Evolutionary conservation across 2,113 vertebrate genomes (phyloP).

Genomic region (Tympanuchus pallidicinctus): DNA sequence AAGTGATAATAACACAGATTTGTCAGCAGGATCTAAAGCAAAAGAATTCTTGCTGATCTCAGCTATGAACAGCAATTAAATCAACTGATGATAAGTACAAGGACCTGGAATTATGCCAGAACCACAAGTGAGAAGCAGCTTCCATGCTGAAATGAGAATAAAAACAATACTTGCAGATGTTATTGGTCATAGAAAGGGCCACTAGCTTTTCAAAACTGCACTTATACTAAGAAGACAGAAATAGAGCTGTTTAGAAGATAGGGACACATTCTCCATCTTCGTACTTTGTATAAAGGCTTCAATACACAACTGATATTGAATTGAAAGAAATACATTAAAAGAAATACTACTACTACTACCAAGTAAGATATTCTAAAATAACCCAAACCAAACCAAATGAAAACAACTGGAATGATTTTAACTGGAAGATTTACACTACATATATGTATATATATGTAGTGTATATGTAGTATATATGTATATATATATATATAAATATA

Average conservation of each 20-base stretch:
- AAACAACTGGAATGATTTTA: too few relatives aligned
- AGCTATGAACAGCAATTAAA: neutral
- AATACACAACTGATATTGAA: neutral
- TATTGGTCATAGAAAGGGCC: neutral
- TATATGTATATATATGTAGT: too few relatives aligned
- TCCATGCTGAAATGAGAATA: neutral
- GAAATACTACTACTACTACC: neutral
- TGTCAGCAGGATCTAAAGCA: neutral
- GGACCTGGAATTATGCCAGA: neutral
- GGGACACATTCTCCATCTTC: neutral
- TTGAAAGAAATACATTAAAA: neutral
- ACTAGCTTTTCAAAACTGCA: neutral
- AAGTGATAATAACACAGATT: neutral
- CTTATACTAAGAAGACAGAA: neutral
- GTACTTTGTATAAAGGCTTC: neutral
- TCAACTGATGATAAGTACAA: neutral
- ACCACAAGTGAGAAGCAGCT: neutral
- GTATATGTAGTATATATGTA: too few relatives aligned
- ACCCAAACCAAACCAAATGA: too few relatives aligned
- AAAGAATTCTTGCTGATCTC: neutral
- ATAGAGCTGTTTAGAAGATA: neutral
- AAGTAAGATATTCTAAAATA: neutral
- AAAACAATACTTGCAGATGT: neutral
- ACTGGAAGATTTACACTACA: neutral
- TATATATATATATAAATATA: too few relatives aligned